A percentile compares a stretch with the other conserved stretches of the same genome.
Evolutionary conservation across 2,888 invertebrate species (phyloP).

Genomic region (Thymelicus acteon): DNA sequence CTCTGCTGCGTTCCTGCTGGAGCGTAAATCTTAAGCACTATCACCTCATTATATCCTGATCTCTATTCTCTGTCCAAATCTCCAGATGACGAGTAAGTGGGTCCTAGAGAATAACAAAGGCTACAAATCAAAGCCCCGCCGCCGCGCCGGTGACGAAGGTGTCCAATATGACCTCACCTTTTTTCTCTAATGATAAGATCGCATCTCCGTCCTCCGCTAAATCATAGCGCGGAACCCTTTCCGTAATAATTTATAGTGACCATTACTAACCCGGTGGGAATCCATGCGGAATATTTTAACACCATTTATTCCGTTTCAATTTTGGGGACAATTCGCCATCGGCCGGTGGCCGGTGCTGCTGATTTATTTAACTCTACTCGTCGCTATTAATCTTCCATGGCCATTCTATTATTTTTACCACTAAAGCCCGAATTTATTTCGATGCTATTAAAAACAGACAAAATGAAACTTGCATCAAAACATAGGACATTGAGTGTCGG

Average conservation of each 20-base stretch:
- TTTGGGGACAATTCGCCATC: slow-evolving; percentile 26
- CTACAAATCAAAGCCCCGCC: slow-evolving; percentile 27
- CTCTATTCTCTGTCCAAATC: too few relatives aligned
- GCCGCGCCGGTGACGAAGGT: slow-evolving; percentile 13
- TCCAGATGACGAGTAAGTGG: neutral
- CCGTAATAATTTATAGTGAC: slow-evolving; percentile 18
- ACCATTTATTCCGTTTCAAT: slow-evolving; percentile 32
- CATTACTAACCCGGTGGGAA: slow-evolving; percentile 13
- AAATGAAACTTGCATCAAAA: neutral
- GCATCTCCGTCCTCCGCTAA: neutral
- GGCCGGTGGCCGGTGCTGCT: slow-evolving; percentile 12
- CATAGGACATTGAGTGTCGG: too few relatives aligned
- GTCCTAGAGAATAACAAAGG: slow-evolving; percentile 12
- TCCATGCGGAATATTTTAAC: slow-evolving; percentile 28
- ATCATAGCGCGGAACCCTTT: slow-evolving; percentile 16
- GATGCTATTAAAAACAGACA: slow-evolving; percentile 14
- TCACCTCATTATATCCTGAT: too few relatives aligned
- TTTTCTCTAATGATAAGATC: slow-evolving; percentile 20
- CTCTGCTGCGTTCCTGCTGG: too few relatives aligned
- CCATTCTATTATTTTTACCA: slow-evolving; percentile 32
- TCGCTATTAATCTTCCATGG: slow-evolving; percentile 27
- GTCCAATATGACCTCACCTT: slow-evolving; percentile 17
- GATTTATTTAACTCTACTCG: slow-evolving; percentile 30
- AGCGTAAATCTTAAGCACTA: too few relatives aligned
- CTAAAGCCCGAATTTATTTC: slow-evolving; percentile 29